Evolutionary conservation across 2,888 invertebrate species (phyloP).

Genomic region (Melieria crassipennis): DNA sequence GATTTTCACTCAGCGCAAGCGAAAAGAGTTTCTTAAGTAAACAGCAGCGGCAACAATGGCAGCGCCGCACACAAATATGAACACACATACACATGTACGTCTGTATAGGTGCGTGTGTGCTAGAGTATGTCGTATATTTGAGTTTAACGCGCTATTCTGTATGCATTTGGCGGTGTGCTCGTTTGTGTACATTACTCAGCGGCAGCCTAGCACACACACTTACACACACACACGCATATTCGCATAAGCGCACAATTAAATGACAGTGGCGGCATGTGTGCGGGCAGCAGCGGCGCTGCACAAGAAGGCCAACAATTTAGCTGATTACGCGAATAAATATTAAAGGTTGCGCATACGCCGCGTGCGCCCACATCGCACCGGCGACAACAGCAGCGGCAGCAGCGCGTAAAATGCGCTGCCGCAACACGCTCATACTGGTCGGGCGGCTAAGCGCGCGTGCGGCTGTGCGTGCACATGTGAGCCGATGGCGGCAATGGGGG

Average conservation of each 20-base stretch:
- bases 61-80: not conserved
- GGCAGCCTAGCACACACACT: not conserved
- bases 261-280: not conserved
- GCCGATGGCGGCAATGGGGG: too few species aligned
- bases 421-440: not conserved
- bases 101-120: not conserved
- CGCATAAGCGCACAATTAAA: constrained; percentile 11
- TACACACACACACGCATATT: constrained; percentile 3
- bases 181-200: too few species aligned
- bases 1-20: constrained; percentile 29
- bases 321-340: constrained; percentile 11
- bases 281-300: not conserved
- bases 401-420: not conserved
- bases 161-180: too few species aligned
- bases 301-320: constrained; percentile 19
- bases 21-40: constrained; percentile 21
- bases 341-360: constrained; percentile 36
- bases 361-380: not conserved
- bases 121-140: not conserved
- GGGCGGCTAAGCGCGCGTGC: too few species aligned
- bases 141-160: not conserved
- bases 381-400: not conserved
- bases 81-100: not conserved
- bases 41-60: constrained; percentile 1
- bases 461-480: too few species aligned